Conservation (phyloP, 2,797 vertebrate species). For the Gymnothorax reevesii region DNA sequence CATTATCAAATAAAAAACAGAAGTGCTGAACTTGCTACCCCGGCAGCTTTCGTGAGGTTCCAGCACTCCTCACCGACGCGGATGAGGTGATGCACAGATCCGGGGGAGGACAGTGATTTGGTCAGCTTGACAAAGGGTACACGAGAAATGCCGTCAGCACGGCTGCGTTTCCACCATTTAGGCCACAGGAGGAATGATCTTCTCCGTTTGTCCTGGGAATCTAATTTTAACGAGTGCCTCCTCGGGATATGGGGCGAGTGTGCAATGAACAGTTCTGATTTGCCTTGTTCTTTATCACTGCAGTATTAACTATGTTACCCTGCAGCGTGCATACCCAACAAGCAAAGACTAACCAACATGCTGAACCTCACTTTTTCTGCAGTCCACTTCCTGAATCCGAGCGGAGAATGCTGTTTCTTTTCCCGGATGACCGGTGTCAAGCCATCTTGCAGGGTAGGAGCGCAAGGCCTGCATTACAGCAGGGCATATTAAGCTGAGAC, state of each 20-base stretch:
- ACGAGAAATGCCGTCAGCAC: background rate
- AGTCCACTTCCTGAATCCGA: constrained; percentile 3
- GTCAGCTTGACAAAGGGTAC: constrained; percentile 3
- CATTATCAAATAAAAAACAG: constrained; percentile 26
- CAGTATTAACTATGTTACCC: background rate
- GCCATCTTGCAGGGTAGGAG: background rate
- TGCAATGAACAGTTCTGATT: background rate
- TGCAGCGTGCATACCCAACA: background rate
- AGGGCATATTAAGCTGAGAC: background rate
- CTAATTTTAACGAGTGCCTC: background rate
- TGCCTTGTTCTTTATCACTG: background rate
- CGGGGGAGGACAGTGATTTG: background rate
- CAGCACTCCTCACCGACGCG: background rate
- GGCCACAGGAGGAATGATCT: background rate
- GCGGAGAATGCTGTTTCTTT: background rate
- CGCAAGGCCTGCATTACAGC: background rate
- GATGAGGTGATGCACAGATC: background rate
- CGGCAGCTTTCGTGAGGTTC: background rate
- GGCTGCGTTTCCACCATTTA: background rate
- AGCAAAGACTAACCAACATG: background rate
- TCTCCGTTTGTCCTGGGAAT: background rate
- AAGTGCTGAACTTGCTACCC: background rate
- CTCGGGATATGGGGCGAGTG: background rate
- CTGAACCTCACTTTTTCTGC: background rate
- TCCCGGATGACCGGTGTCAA: background rate